Evolutionary conservation across 2,797 vertebrate genomes (phyloP), one percentile per base, ranked within the genome.

Genomic region (Discoglossus pictus): DNA sequence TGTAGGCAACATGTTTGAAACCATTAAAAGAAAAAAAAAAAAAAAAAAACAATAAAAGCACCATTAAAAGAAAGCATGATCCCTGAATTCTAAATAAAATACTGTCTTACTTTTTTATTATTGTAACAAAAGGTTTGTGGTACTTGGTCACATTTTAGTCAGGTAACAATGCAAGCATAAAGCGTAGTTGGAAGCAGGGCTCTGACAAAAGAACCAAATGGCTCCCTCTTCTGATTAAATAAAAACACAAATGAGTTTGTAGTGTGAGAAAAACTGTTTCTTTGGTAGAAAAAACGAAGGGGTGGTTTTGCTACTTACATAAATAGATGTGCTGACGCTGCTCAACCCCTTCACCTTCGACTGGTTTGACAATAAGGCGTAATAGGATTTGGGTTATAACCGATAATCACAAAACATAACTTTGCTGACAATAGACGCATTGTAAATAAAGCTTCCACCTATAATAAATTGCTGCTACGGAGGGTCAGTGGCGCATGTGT

Each of bases 1-100:
- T 78, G 80, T 88, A 87, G 83, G 86, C 84, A 88, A 89, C 73
- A 74, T 76, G 76, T 79, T 76, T 73, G 11, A 50, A 73, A 73
- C 83, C 74, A 80, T 78, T 78, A 81, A 78, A 66, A 82, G 83
- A 84, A 82, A 74, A 54, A 66, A 79, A 66, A 82, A 83, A 84
- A 82, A 74, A 54, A 66, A 79, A 75, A 82, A 80, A 73, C 68
- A 47, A 39, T 79, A 83, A 86, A 84, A 91, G 89, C 89, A 91
- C 89, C 89, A 85, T 87, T 89, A 85, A 65, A 91, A 88, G 86
- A 89, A 89, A 84, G 84, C 81, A 87, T 85, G 88, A 90, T 91
- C 89, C 89, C 89, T 91, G 89, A 90, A 87, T 89, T 89, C 86
- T 87, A 90, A 90, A 89, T 76, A 83, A 89, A 90, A 90, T 84